Evolutionary conservation across 2,113 vertebrate genomes (phyloP).

Genomic region (Oenanthe oenanthe): DNA sequence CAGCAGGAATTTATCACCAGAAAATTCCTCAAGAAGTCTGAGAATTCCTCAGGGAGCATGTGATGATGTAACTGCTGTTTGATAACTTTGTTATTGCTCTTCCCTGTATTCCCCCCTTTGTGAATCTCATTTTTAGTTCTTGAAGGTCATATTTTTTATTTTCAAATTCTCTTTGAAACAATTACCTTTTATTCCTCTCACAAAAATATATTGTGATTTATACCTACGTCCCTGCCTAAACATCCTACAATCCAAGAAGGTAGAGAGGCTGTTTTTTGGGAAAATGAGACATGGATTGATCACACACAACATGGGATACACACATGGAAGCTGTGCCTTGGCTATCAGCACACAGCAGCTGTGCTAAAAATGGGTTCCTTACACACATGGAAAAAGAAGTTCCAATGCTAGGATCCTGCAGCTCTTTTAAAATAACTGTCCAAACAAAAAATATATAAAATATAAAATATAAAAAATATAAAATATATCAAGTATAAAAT

Average conservation of each 20-base stretch:
- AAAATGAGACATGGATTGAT: not conserved
- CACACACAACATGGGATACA: not conserved
- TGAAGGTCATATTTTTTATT: not conserved
- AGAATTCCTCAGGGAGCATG: not conserved
- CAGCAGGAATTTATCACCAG: not conserved
- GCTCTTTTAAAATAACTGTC: not conserved
- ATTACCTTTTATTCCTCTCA: not conserved
- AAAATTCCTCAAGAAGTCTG: not conserved
- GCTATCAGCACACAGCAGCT: not conserved
- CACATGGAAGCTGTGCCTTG: not conserved
- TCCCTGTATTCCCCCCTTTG: not conserved
- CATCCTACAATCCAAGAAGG: not conserved
- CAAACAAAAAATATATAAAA: not conserved
- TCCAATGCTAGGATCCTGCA: not conserved
- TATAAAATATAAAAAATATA: no score
- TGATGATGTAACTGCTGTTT: not conserved
- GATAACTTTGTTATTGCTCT: not conserved
- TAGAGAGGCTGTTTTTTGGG: not conserved
- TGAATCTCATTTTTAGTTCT: not conserved
- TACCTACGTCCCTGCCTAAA: not conserved
- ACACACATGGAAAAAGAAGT: not conserved
- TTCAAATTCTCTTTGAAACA: not conserved
- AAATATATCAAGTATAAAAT: no score
- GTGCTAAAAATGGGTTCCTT: not conserved
- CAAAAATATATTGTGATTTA: not conserved